Percentiles rank a stretch among this genome's conserved stretches.
Conservation (phyloP, 2,797 vertebrate genomes). For the Myioborus melanocephalus region DNA sequence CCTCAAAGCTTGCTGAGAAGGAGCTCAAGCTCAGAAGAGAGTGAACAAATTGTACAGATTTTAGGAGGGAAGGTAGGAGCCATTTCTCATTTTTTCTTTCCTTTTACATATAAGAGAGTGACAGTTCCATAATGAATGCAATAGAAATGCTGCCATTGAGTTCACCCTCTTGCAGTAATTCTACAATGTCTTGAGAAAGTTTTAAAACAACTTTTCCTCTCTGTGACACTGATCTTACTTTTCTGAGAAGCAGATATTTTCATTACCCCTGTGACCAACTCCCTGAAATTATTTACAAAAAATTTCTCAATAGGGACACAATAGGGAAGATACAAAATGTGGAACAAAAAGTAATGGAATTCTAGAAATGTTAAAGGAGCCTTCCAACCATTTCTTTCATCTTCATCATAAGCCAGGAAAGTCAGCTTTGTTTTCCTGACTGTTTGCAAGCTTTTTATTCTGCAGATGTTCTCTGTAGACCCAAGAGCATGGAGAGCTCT, state of each 20-base stretch:
- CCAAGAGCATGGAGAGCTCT: background rate
- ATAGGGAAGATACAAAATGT: background rate
- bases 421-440: background rate
- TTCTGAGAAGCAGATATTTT: background rate
- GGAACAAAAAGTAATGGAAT: background rate
- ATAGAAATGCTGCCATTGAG: background rate
- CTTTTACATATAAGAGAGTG: background rate
- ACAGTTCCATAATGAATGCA: background rate
- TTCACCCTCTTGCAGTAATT: background rate
- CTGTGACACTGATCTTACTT: background rate
- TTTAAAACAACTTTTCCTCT: background rate
- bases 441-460: background rate
- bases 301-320: background rate
- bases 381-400: background rate
- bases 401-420: background rate
- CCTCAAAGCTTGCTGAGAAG: background rate
- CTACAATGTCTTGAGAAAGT: background rate
- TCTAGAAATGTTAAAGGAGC: background rate
- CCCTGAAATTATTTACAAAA: background rate
- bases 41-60: background rate
- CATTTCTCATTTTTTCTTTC: background rate
- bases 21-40: background rate
- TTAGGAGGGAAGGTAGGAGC: background rate
- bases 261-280: background rate
- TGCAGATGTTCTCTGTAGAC: background rate